Conservation (phyloP, 1,140 invertebrate species). For the Sitobion miscanthi region DNA sequence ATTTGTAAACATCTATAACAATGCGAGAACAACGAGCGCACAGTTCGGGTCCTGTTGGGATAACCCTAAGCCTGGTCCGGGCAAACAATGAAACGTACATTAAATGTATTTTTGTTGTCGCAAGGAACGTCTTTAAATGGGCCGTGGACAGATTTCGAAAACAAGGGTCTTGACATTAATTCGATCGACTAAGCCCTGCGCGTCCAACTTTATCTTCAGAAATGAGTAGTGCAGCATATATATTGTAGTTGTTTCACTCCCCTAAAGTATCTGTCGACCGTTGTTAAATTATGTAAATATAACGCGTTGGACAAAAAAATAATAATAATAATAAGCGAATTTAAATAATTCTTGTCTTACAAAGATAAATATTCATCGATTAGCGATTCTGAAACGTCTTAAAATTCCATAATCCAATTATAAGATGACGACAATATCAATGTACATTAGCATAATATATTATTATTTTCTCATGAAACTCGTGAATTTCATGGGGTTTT, state of each 20-base stretch:
- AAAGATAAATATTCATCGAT: conserved; percentile 13
- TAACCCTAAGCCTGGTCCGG: background rate
- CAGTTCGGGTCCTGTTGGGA: no score
- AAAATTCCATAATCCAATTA: background rate
- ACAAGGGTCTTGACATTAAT: conserved; percentile 37
- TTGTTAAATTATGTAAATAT: conserved; percentile 17
- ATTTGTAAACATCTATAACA: conserved; percentile 35
- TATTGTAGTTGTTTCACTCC: background rate
- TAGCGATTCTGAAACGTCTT: background rate
- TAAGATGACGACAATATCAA: background rate
- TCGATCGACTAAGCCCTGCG: background rate
- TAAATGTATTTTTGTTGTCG: conserved; percentile 30
- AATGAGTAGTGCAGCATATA: background rate
- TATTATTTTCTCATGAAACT: background rate
- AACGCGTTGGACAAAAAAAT: background rate
- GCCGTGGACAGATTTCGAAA: conserved; percentile 26
- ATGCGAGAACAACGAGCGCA: background rate
- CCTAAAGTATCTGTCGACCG: background rate
- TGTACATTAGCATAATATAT: background rate
- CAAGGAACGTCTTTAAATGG: background rate
- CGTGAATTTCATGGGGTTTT: background rate
- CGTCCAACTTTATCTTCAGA: background rate
- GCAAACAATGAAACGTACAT: conserved; percentile 10
- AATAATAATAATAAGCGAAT: conserved; percentile 8
- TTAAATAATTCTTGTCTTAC: conserved; percentile 10